Conservation (phyloP, 1,140 invertebrate species). For the Myzus persicae region DNA sequence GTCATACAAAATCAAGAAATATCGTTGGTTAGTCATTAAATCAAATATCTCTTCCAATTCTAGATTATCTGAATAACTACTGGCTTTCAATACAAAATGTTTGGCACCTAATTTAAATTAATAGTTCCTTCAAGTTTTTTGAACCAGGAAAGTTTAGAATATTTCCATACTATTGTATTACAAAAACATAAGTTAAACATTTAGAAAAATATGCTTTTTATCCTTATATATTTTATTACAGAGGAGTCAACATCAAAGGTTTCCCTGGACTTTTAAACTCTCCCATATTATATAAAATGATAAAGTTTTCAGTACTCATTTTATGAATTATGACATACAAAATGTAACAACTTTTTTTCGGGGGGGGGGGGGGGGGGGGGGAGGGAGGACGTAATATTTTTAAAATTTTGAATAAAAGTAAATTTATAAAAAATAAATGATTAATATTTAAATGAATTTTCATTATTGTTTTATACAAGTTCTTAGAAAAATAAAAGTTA, state of each 20-base stretch:
- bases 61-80: background rate
- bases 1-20: background rate
- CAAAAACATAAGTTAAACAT: background rate
- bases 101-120: too few species aligned
- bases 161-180: background rate
- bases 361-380: too few species aligned
- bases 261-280: too few species aligned
- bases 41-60: background rate
- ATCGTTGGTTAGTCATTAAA: background rate
- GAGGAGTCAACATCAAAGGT: too few species aligned
- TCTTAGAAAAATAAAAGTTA: background rate
- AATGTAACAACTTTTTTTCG: too few species aligned
- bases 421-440: background rate
- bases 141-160: background rate
- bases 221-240: background rate
- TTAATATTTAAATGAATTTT: too few species aligned
- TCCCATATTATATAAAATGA: too few species aligned
- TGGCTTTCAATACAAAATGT: too few species aligned
- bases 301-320: too few species aligned
- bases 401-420: background rate
- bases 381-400: too few species aligned
- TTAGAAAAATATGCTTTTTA: background rate
- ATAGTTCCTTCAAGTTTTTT: background rate
- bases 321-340: too few species aligned
- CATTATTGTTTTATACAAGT: background rate